Conservation (phyloP, 2,888 invertebrate genomes). For the Deilephila elpenor region DNA sequence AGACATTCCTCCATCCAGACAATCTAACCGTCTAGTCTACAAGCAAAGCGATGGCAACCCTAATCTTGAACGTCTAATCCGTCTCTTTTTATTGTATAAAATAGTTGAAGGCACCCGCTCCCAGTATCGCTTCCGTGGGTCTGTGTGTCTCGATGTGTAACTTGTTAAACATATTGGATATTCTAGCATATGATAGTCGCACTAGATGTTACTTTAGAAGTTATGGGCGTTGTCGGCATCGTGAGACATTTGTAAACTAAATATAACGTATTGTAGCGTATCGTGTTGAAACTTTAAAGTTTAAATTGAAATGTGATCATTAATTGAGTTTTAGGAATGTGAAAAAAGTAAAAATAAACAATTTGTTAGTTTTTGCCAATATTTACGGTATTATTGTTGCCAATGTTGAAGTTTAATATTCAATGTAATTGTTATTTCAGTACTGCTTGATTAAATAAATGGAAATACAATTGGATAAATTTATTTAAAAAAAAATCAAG, state of each 20-base stretch:
- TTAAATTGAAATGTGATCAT: background rate
- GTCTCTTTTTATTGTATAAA: background rate
- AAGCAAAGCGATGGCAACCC: no score
- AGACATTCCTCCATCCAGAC: no score
- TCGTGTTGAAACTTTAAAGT: conserved; percentile 8
- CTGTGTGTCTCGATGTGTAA: conserved; percentile 46
- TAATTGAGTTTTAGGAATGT: background rate
- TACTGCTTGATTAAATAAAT: background rate
- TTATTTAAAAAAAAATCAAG: no score
- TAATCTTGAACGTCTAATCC: background rate
- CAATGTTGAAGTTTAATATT: background rate
- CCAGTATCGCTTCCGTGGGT: conserved; percentile 19
- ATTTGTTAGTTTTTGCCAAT: background rate
- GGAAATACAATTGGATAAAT: background rate
- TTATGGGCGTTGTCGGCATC: conserved; percentile 26
- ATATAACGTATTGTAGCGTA: background rate
- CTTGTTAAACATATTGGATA: conserved; percentile 70
- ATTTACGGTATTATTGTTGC: conserved; percentile 2
- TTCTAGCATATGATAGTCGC: conserved; percentile 71
- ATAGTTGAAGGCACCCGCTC: background rate
- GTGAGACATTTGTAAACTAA: conserved; percentile 29
- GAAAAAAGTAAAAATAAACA: no score
- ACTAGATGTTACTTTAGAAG: conserved; percentile 52
- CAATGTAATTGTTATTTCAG: background rate
- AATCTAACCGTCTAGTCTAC: no score